These are phyloP conservation scores for Forbesichthys papilliferus DNA, from an alignment of 2,113 vertebrate genomes.

Conservation along the genomic window DNA sequence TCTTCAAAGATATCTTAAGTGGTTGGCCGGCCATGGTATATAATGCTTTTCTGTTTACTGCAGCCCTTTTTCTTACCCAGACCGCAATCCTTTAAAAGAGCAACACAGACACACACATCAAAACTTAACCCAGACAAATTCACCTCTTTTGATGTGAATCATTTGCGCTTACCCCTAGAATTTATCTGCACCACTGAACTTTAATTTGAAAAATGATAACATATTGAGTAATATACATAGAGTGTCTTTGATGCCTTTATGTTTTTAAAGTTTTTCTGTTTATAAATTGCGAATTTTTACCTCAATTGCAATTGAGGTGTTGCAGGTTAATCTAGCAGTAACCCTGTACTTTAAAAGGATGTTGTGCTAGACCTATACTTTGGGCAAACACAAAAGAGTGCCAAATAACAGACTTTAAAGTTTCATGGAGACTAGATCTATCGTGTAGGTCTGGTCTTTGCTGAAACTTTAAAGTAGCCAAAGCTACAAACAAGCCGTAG, in stretches of 20 bases:
- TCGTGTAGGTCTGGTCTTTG: slow-evolving; percentile 21
- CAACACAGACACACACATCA: slow-evolving; percentile 67
- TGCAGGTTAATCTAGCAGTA: slow-evolving; percentile 33
- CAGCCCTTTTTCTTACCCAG: slow-evolving; percentile 62
- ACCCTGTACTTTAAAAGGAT: slow-evolving; percentile 52
- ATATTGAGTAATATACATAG: slow-evolving; percentile 35
- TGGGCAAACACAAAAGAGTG: slow-evolving; percentile 53
- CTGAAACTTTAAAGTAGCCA: no score
- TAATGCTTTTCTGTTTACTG: slow-evolving; percentile 75
- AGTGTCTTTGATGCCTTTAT: slow-evolving; percentile 28
- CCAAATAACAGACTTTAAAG: slow-evolving; percentile 63
- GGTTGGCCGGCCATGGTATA: slow-evolving; percentile 72
- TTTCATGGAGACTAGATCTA: slow-evolving; percentile 31
- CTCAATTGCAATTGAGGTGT: slow-evolving; percentile 40
- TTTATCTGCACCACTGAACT: slow-evolving; percentile 54
- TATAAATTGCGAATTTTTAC: slow-evolving; percentile 55
- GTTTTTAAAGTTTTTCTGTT: slow-evolving; percentile 26
- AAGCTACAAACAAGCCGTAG: slow-evolving; percentile 18
- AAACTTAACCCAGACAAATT: slow-evolving; percentile 66
- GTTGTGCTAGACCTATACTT: slow-evolving; percentile 61
- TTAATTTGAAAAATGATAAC: slow-evolving; percentile 66
- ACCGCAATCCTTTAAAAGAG: slow-evolving; percentile 70
- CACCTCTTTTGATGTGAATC: slow-evolving; percentile 58
- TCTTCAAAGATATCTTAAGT: slow-evolving; percentile 86
- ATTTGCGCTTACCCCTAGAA: slow-evolving; percentile 44